phyloP scores from a whole-genome alignment of 2,888 invertebrate species.

The Drosophila kambysellisi region DNA sequence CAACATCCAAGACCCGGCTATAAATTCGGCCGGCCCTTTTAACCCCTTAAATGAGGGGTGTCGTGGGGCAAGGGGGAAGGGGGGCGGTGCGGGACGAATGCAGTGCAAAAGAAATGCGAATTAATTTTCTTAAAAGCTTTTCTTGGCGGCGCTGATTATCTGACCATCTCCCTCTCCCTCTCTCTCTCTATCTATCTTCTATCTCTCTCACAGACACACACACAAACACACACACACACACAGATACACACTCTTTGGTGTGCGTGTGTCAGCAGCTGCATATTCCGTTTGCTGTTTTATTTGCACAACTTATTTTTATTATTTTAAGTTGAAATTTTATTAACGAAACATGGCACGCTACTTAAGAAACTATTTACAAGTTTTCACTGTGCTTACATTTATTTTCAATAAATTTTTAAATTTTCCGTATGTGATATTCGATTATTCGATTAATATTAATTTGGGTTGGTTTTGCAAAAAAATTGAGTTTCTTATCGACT shows the following conservation, averaged over 20 bases:
- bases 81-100: slow-evolving; percentile 1
- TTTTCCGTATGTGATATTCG: slow-evolving; percentile 21
- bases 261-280: slow-evolving; percentile 1
- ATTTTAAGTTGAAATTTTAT: slow-evolving; percentile 70
- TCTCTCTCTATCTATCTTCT: neutral
- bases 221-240: neutral
- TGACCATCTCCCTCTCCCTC: slow-evolving; percentile 31
- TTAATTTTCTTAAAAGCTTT: slow-evolving; percentile 81
- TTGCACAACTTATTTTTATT: slow-evolving; percentile 8
- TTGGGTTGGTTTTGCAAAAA: slow-evolving; percentile 31
- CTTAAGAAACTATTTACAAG: slow-evolving; percentile 64
- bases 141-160: slow-evolving; percentile 78
- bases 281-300: neutral
- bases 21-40: slow-evolving; percentile 63
- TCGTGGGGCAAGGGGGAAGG: neutral
- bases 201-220: neutral
- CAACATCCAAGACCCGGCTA: slow-evolving; percentile 57
- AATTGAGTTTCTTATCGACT: slow-evolving; percentile 42
- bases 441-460: slow-evolving; percentile 8
- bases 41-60: slow-evolving; percentile 37
- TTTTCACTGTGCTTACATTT: slow-evolving; percentile 63
- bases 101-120: slow-evolving; percentile 65
- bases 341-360: slow-evolving; percentile 74
- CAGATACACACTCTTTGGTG: neutral
- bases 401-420: slow-evolving; percentile 72